Base-by-base conservation (phyloP, 2,888 invertebrate genomes). In the Thereva nobilitata region DNA sequence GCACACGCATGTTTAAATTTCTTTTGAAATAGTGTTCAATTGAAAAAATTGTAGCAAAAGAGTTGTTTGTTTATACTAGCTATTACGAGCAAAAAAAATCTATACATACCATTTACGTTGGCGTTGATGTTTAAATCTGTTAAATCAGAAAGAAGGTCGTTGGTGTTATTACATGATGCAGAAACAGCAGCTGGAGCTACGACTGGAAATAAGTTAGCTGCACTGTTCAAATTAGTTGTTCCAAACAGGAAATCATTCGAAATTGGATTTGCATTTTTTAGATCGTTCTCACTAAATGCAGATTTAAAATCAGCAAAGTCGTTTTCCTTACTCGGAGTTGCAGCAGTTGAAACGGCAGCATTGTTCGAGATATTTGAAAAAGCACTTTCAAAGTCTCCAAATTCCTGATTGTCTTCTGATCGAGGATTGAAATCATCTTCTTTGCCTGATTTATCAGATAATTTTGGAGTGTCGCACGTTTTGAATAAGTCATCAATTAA, bases 221-320 rank as follows among this genome's bases (percentile, higher is more conserved):
- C 23, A 23, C 4, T 34, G 4, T 3, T 41, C 7, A 73, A 67
- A 57, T 70, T 70, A n/a, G 71, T 49, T 64, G 63, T 70, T n/a
- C 50, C 66, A 42, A 68, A 69, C 49, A 40, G 71, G 61, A 52
- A 64, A 55, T 64, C 68, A 61, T 64, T 67, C 38, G 41, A 40
- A 4, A 23, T 23, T 23, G 23, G 23, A 23, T 23, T 23, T 23
- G 23, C 23, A 23, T 23, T 23, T 10, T 44, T 44, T n/a, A 8
- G 3, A 44, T 5, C 10, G 44, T 10, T 9, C 53, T 75, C 76
- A 73, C 78, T 77, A 80, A 92, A 93, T 6, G 91, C 91, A 52
- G 87, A 86, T 69, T 84, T 84, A 78, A 93, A 93, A 81, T 93
- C 93, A 0, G 92, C 93, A 80, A 93, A 93, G 71, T 89, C 90